A percentile compares a stretch with the other conserved stretches of the same genome.
These are phyloP conservation scores for Lytechinus variegatus DNA, from an alignment of 35 echinoderm and acorn worm genomes.

Conservation along the genomic window DNA sequence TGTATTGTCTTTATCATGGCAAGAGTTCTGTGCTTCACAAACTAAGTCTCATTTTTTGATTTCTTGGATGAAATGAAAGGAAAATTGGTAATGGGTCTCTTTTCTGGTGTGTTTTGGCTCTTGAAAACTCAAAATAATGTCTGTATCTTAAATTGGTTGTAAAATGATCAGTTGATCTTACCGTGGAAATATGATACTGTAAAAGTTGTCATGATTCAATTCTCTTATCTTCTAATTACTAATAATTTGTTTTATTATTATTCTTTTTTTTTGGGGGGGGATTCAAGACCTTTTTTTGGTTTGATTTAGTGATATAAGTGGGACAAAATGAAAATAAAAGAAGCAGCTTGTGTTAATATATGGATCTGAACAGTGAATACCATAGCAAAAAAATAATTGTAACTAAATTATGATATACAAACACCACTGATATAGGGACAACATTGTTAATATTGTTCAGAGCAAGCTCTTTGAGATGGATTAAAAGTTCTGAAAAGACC, in stretches of 20 bases:
- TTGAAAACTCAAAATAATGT: background rate
- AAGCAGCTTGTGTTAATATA: conserved; percentile 55
- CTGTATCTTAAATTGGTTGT: background rate
- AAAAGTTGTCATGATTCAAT: background rate
- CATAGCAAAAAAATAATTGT: conserved; percentile 36
- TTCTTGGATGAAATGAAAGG: background rate
- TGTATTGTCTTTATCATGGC: conserved; percentile 43
- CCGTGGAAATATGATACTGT: background rate
- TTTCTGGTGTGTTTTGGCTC: background rate
- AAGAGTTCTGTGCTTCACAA: conserved; percentile 20
- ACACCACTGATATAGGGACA: conserved; percentile 47
- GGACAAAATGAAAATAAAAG: conserved; percentile 26
- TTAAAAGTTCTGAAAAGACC: conserved; percentile 41
- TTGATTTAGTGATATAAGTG: background rate
- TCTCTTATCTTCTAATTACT: background rate
- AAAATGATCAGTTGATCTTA: background rate
- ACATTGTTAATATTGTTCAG: conserved; percentile 49
- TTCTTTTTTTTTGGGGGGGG: background rate
- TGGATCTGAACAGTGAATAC: conserved; percentile 47
- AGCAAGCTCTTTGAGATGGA: conserved; percentile 24
- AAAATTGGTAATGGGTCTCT: background rate
- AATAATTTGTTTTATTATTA: background rate
- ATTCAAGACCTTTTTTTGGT: background rate
- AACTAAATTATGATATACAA: conserved; percentile 48
- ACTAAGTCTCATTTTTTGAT: background rate